Percentiles rank a stretch among this genome's conserved stretches.
These are phyloP conservation scores for Pipistrellus pipistrellus DNA, from an alignment of 2,797 vertebrate genomes.

Conservation along the genomic window DNA sequence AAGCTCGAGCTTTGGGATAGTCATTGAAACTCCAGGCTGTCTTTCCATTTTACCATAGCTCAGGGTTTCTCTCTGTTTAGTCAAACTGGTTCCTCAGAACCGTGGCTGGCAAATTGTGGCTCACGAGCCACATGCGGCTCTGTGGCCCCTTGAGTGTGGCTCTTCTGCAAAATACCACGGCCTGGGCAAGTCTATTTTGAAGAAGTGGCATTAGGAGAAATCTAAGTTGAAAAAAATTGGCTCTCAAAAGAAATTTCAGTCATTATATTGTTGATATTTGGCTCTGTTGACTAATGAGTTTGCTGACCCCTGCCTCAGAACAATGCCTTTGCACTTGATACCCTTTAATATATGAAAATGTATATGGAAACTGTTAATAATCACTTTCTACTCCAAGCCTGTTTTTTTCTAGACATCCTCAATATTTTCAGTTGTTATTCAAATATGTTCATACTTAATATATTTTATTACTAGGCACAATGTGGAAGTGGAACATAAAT, in stretches of 20 bases:
- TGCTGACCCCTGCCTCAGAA: not conserved
- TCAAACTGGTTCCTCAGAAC: not conserved
- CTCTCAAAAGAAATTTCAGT: too few species aligned
- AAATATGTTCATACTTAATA: not conserved
- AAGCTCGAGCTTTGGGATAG: not conserved
- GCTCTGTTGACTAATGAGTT: too few species aligned
- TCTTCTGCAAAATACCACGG: too few species aligned
- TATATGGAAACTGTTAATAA: not conserved
- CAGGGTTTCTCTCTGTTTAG: not conserved
- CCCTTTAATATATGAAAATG: not conserved
- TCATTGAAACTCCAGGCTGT: not conserved
- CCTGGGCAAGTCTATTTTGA: too few species aligned
- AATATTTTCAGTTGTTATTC: conserved; percentile 13
- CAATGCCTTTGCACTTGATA: not conserved
- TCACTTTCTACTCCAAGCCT: not conserved
- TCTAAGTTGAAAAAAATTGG: too few species aligned
- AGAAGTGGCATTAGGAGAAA: too few species aligned
- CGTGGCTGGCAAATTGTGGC: too few species aligned
- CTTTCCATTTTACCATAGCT: not conserved
- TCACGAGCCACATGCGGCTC: too few species aligned
- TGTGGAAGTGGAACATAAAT: not conserved
- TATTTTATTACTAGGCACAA: not conserved
- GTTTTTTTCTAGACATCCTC: not conserved
- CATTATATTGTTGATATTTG: too few species aligned
- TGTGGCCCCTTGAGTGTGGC: too few species aligned